Base-by-base conservation (phyloP, 2,113 vertebrate genomes). In the Entomyzon cyanotis region DNA sequence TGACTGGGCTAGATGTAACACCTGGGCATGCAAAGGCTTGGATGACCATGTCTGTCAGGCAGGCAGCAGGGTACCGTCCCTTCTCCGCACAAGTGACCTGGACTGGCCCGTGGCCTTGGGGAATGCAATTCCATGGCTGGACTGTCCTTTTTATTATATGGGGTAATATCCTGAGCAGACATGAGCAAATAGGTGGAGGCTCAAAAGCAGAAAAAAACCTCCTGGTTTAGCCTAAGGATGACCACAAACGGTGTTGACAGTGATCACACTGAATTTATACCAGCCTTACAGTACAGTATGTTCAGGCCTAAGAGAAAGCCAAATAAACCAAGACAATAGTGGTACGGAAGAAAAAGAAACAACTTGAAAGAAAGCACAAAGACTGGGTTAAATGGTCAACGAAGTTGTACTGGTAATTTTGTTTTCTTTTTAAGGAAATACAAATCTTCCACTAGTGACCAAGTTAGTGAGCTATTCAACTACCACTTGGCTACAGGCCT, bases 21-120 rank as follows among this genome's bases (percentile, higher is more conserved):
- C n/a, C 22, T 6, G 4, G 25, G 20, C 3, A 12, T 15, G 31
- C 44, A 70, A 55, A 55, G 33, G 44, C 53, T 49, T 30, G 14
- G 9, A 18, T 1, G 7, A 53, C 10, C 2, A 0, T 8, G 28
- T 27, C 3, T 44, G 10, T 30, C 27, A 11, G 50, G 44, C 44
- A 53, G 46, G 59, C 73, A 46, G 14, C 41, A 44, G 56, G 23
- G 15, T 28, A 56, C 3, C 33, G 41, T 41, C 47, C 20, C 82
- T 59, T 55, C 67, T 76, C 33, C 5, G 8, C 16, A 52, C 22
- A 31, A 60, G 33, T 0, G 0, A 23, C 16, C 12, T 15, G 12
- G 28, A 50, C 19, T 21, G 25, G 24, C 20, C 2, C 2, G 20
- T 3, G 28, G 24, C 35, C 28, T 37, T 56, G 59, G 35, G 15